Evolutionary conservation across 2,113 vertebrate genomes (phyloP).

Genomic region (Pantherophis guttatus): DNA sequence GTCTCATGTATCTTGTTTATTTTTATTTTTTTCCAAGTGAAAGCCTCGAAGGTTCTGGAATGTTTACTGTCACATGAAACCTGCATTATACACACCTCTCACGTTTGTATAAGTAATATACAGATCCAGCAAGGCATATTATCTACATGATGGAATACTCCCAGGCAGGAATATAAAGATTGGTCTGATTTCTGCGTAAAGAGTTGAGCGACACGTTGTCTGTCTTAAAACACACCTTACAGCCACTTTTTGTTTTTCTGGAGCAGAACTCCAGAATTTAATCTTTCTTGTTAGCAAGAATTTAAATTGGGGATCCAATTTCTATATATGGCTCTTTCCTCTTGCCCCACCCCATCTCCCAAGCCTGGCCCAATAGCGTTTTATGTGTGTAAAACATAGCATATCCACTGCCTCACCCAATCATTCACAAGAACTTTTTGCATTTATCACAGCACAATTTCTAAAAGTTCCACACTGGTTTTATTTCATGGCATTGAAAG

Average conservation of each 20-base stretch:
- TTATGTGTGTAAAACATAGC: not conserved
- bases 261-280: not conserved
- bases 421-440: not conserved
- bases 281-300: not conserved
- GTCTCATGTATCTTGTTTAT: no score
- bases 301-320: not conserved
- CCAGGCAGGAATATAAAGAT: not conserved
- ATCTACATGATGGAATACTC: not conserved
- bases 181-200: not conserved
- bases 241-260: not conserved
- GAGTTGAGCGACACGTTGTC: no score
- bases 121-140: not conserved
- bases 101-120: not conserved
- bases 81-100: not conserved
- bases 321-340: not conserved
- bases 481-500: not conserved
- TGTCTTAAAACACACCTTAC: not conserved
- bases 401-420: not conserved
- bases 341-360: not conserved
- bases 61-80: not conserved
- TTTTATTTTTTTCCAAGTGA: not conserved
- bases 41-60: not conserved
- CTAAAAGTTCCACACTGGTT: not conserved
- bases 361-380: not conserved
- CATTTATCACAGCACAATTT: not conserved